These are phyloP conservation scores for Macrosteles quadrilineatus DNA, from an alignment of 1,140 invertebrate genomes.

Conservation along the genomic window DNA sequence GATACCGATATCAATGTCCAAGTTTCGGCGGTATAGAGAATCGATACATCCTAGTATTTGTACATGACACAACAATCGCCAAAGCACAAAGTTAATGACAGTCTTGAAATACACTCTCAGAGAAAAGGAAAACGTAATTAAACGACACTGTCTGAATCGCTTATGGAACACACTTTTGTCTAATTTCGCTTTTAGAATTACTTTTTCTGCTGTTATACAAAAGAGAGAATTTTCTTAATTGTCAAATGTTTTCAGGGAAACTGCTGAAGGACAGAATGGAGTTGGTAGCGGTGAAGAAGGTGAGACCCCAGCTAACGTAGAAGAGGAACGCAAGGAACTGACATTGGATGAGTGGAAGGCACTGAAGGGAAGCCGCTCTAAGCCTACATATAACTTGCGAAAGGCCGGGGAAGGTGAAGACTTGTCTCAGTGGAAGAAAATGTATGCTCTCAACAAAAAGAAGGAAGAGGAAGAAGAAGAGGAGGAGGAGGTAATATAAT, in stretches of 20 bases:
- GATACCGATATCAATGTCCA: no score
- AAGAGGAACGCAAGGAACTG: constrained; percentile 71
- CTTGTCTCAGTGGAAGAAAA: constrained; percentile 88
- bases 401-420: constrained; percentile 93
- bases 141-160: no score
- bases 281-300: constrained; percentile 40
- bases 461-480: constrained; percentile 69
- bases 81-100: no score
- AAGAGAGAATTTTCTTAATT: no score
- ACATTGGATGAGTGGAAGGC: constrained; percentile 91
- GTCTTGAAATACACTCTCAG: no score
- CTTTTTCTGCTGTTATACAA: no score
- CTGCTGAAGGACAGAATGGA: constrained; percentile 11
- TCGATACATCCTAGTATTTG: no score
- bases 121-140: no score
- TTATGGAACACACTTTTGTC: no score
- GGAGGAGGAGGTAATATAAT: constrained; percentile 57
- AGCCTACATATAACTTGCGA: constrained; percentile 84
- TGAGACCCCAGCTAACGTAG: constrained; percentile 48
- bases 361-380: constrained; percentile 67
- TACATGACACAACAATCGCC: no score
- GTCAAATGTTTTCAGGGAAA: constrained; percentile 19
- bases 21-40: no score
- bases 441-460: constrained; percentile 81
- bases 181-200: no score